Evolutionary conservation across 2,113 vertebrate species (phyloP), one percentile per base, ranked within the genome.

Genomic region (Dicentrarchus labrax): DNA sequence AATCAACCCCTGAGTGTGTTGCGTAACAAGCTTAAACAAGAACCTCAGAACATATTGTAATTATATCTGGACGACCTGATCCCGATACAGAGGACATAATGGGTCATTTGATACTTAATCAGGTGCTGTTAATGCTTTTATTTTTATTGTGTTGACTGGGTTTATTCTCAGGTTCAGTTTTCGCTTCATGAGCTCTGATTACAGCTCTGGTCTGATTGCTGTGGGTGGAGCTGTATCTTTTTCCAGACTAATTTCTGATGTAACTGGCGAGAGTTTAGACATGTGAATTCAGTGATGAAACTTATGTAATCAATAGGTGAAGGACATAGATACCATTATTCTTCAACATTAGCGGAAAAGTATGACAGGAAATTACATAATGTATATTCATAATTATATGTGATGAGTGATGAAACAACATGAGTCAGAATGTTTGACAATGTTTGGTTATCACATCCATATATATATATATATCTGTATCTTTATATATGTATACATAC

Each of bases 1-100:
- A 86, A 92, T 90, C 76, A 84, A 82, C 67, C 47, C 39, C 80
- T 36, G 57, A 64, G 74, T 59, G 82, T 67, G 73, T 93, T 89
- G 78, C 45, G 9, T 90, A 92, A 92, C 48, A 70, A 60, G 77
- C 72, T 80, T 62, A 61, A 53, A 71, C 53, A 19, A 70, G 67
- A 88, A 72, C 43, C 62, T 61, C 60, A 41, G 57, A 70, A 79
- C 73, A 83, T 75, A 79, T 64, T 79, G 85, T 79, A 78, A 83
- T 87, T 79, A 77, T 82, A 80, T 83, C 50, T 57, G 22, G 47
- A 22, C 2, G 57, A 82, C 71, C 22, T 54, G 66, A 78, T 65
- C 71, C 51, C 0, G 19, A 51, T 64, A 53, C 54, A 75, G 69
- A 80, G 45, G 65, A n/a, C 48, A 54, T 64, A 45, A 65, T 36